A percentile compares a stretch with the other conserved stretches of the same genome.
Conservation (phyloP, 2,797 vertebrate species). For the Kryptolebias ocellatus region DNA sequence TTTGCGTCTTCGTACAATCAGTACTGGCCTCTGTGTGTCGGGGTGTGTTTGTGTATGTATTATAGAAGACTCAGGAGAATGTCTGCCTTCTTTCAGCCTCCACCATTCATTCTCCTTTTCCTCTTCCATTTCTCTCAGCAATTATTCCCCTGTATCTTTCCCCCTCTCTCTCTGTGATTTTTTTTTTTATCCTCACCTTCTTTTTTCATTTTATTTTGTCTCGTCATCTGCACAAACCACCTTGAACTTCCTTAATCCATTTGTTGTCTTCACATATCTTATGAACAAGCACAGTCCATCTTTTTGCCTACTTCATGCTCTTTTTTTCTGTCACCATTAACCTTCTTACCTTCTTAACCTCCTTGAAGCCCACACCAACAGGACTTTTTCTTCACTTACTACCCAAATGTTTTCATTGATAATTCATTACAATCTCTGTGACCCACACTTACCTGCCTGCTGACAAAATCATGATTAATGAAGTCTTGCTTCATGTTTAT, state of each 20-base stretch:
- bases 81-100: neutral
- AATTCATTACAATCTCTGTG: constrained; percentile 31
- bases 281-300: constrained; percentile 16
- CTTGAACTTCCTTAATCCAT: constrained; percentile 16
- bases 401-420: constrained; percentile 6
- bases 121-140: constrained; percentile 26
- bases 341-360: constrained; percentile 47
- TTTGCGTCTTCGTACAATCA: constrained; percentile 36
- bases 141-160: constrained; percentile 32
- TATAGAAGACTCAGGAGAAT: constrained; percentile 31
- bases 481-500: constrained; percentile 7
- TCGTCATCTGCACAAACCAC: constrained; percentile 8
- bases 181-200: neutral
- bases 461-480: constrained; percentile 5
- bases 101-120: constrained; percentile 16
- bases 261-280: constrained; percentile 20
- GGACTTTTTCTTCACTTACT: neutral
- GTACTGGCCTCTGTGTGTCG: constrained; percentile 9
- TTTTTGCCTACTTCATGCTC: neutral
- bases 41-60: constrained; percentile 2
- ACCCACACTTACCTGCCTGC: constrained; percentile 10
- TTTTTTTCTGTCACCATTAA: constrained; percentile 1
- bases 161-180: constrained; percentile 5
- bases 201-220: constrained; percentile 22
- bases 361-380: neutral